Evolutionary conservation across 2,113 vertebrate genomes (phyloP).

Genomic region (Eclectus roratus): DNA sequence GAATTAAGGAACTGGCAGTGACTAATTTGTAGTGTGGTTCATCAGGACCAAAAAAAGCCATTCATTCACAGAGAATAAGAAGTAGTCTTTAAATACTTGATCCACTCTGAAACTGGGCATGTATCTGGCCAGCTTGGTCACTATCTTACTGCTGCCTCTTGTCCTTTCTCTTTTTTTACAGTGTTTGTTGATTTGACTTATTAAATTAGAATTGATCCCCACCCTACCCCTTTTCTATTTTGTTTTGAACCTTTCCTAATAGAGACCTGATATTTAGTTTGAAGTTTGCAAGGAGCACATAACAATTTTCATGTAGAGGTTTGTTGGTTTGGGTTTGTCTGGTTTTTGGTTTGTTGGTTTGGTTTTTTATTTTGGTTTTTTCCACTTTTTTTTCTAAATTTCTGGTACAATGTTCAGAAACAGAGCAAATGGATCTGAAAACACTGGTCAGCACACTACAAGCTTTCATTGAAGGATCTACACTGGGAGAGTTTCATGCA

Average conservation of each 20-base stretch:
- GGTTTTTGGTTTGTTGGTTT: not conserved
- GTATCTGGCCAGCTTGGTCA: not conserved
- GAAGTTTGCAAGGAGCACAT: not conserved
- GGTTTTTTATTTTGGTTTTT: not conserved
- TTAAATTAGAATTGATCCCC: not conserved
- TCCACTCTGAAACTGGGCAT: not conserved
- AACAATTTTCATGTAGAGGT: not conserved
- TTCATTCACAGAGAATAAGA: not conserved
- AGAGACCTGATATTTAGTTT: not conserved
- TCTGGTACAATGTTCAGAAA: slow-evolving; percentile 37
- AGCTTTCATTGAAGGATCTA: slow-evolving; percentile 92
- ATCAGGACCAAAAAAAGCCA: not conserved
- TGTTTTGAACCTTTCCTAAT: not conserved
- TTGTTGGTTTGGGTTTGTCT: not conserved
- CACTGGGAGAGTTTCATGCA: slow-evolving; percentile 85
- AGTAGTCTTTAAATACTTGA: not conserved
- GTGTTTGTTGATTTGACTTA: not conserved
- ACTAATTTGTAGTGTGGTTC: not conserved
- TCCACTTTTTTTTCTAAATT: not conserved
- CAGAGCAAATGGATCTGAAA: slow-evolving; percentile 70
- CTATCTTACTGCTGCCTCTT: not conserved
- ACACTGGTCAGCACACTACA: slow-evolving; percentile 83
- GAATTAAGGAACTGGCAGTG: not conserved
- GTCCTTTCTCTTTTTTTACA: not conserved
- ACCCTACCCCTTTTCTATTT: not conserved